These are phyloP conservation scores for Ashinkailepas kermadecensis DNA, from an alignment of 2,888 invertebrate genomes.

Conservation along the genomic window DNA sequence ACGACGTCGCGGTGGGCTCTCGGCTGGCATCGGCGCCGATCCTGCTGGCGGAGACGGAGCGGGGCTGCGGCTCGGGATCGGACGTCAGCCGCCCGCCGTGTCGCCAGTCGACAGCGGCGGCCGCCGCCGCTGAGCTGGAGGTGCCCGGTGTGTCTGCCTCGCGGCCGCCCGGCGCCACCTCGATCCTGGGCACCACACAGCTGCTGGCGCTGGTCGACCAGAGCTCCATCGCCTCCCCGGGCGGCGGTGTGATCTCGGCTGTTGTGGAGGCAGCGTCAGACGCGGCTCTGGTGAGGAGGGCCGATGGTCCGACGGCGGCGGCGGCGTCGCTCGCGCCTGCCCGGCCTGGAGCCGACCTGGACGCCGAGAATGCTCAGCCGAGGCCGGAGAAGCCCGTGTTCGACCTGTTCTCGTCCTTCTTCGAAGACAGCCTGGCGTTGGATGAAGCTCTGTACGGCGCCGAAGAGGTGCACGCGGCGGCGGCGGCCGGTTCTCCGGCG, in stretches of 20 bases:
- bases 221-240: neutral
- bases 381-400: neutral
- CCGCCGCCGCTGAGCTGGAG: neutral
- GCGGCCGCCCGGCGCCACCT: neutral
- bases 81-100: no score
- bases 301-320: neutral
- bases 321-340: neutral
- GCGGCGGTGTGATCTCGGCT: neutral
- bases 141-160: neutral
- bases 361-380: neutral
- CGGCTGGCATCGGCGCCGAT: no score
- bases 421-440: neutral
- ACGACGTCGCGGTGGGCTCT: no score
- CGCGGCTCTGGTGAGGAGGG: neutral
- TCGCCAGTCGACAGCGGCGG: neutral
- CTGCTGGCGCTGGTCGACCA: neutral
- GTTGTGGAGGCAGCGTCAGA: neutral
- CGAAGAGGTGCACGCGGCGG: no score
- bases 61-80: no score
- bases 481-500: no score
- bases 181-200: neutral
- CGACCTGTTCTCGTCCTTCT: constrained; percentile 1
- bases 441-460: neutral
- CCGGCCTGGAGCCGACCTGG: neutral
- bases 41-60: no score